Percentiles rank a stretch among this genome's conserved stretches.
Evolutionary conservation across 2,113 vertebrate species (phyloP).

Genomic region (Hyperoodon ampullatus): DNA sequence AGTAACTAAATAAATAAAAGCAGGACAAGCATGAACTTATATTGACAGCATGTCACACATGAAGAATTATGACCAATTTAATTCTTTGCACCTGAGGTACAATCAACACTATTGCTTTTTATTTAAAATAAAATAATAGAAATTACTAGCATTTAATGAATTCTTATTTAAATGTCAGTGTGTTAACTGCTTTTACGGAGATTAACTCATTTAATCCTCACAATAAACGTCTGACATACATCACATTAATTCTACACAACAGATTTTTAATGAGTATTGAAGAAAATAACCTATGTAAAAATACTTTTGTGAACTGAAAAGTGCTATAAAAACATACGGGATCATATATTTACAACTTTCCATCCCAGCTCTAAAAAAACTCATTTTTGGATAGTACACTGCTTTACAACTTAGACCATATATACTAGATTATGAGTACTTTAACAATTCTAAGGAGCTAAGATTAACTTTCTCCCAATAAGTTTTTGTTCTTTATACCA

Average conservation of each 20-base stretch:
- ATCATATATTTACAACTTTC: neutral
- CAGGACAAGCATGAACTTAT: neutral
- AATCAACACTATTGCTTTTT: neutral
- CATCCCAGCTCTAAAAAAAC: neutral
- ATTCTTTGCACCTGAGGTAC: neutral
- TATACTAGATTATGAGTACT: neutral
- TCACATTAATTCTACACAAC: neutral
- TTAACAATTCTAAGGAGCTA: neutral
- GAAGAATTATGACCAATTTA: neutral
- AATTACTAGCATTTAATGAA: neutral
- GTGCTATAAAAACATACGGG: neutral
- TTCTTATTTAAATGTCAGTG: neutral
- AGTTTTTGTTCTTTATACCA: neutral
- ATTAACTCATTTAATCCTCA: neutral
- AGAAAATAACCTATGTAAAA: neutral
- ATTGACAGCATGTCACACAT: neutral
- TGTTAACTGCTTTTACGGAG: neutral
- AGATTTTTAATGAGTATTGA: neutral
- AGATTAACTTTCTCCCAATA: neutral
- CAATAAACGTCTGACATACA: neutral
- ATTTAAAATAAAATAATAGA: neutral
- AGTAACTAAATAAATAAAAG: neutral
- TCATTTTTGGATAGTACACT: neutral
- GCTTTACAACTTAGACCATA: neutral
- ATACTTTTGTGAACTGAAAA: neutral